A percentile compares a stretch with the other conserved stretches of the same genome.
phyloP scores from a whole-genome alignment of 2,113 vertebrate genomes.

The Fulmarus glacialis region DNA sequence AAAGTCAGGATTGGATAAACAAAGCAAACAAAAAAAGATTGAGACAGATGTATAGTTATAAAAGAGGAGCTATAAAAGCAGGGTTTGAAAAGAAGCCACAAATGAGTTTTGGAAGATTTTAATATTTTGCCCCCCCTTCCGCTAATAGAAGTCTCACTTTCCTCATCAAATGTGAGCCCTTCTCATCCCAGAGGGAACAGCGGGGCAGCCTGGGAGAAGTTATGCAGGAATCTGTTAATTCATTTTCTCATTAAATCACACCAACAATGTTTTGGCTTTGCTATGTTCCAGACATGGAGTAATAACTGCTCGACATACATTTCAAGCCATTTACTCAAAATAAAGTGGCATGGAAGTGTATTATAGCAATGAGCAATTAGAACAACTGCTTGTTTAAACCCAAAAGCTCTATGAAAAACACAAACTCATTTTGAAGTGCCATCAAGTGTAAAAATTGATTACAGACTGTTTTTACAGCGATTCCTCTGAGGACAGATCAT shows the following conservation, averaged over 20 bases:
- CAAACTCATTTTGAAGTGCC: neutral
- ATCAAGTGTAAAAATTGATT: neutral
- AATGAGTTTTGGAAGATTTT: neutral
- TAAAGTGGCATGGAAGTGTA: neutral
- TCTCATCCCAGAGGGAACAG: neutral
- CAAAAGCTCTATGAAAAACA: neutral
- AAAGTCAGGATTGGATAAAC: neutral
- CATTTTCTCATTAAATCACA: neutral
- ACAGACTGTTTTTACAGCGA: neutral
- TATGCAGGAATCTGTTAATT: neutral
- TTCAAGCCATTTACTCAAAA: neutral
- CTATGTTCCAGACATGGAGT: neutral
- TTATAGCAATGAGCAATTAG: neutral
- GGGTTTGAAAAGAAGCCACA: neutral
- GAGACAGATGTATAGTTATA: neutral
- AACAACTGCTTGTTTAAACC: neutral
- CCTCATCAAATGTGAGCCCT: fast-evolving
- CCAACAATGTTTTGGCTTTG: neutral
- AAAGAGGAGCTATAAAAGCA: neutral
- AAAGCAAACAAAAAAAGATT: neutral
- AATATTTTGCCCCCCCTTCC: fast-evolving
- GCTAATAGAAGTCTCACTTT: neutral
- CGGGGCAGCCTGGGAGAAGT: neutral
- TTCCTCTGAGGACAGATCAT: neutral
- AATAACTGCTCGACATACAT: neutral